Percentiles rank a stretch among this genome's conserved stretches.
These are phyloP conservation scores for Anthoscopus minutus DNA, from an alignment of 2,113 vertebrate species.

Conservation along the genomic window DNA sequence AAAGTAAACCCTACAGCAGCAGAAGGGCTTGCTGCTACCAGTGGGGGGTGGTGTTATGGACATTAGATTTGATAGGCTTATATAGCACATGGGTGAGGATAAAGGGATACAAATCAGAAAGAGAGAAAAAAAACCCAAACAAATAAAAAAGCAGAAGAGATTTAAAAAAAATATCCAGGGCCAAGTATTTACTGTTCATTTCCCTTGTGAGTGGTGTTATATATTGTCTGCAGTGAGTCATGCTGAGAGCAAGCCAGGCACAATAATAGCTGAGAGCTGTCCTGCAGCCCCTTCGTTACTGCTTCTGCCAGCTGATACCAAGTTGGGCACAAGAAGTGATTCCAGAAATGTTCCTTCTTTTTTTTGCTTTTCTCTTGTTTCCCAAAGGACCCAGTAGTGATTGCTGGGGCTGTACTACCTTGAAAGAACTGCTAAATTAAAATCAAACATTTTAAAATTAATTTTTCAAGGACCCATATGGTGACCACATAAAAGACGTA, in stretches of 20 bases:
- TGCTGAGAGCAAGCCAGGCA: constrained; percentile 67
- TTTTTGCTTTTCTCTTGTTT: neutral
- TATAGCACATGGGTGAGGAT: constrained; percentile 64
- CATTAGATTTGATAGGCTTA: constrained; percentile 74
- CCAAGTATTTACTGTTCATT: constrained; percentile 72
- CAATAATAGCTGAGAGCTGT: constrained; percentile 66
- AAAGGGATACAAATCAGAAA: constrained; percentile 73
- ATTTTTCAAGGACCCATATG: neutral
- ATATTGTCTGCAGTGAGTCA: constrained; percentile 66
- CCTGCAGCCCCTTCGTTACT: constrained; percentile 44
- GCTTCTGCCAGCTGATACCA: constrained; percentile 2
- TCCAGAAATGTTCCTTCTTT: constrained; percentile 30
- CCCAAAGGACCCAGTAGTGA: constrained; percentile 37
- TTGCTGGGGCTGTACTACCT: constrained; percentile 28
- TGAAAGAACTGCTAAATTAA: neutral
- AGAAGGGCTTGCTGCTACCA: constrained; percentile 68
- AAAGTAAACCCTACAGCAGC: constrained; percentile 45
- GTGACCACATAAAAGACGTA: neutral
- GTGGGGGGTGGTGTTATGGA: constrained; percentile 69
- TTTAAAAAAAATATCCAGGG: constrained; percentile 55
- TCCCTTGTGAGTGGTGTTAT: constrained; percentile 39
- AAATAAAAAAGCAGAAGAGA: constrained; percentile 19
- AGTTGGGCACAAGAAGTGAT: constrained; percentile 22
- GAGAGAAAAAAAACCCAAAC: neutral
- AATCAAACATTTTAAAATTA: constrained; percentile 1